Percentiles rank a stretch among this genome's conserved stretches.
phyloP scores from a whole-genome alignment of 2,113 vertebrate species.

The Columba janthina region DNA sequence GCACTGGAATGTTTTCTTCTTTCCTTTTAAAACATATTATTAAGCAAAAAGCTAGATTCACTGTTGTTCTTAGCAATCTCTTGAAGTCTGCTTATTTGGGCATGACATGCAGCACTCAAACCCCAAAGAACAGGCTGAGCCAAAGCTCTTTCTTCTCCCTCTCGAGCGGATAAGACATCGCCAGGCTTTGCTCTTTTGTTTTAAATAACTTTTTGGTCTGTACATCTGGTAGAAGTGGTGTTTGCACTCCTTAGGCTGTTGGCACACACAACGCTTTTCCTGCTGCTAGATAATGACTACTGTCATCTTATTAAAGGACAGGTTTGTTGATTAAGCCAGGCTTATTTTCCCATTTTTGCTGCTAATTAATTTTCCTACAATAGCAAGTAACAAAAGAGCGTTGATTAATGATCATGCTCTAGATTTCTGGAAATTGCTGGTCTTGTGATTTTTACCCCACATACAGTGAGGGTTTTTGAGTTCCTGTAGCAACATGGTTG shows the following conservation, averaged over 20 bases:
- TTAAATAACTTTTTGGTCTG: neutral
- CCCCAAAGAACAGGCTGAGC: neutral
- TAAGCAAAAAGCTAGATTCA: constrained; percentile 81
- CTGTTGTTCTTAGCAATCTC: constrained; percentile 76
- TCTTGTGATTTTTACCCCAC: neutral
- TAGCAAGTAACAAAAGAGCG: neutral
- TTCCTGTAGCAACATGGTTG: neutral
- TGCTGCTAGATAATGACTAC: neutral
- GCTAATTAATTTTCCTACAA: neutral
- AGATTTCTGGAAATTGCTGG: neutral
- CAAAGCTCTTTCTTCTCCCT: constrained; percentile 10
- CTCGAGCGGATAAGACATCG: neutral
- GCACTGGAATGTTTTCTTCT: constrained; percentile 71
- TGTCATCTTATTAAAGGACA: neutral
- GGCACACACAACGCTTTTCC: neutral
- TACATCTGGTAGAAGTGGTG: neutral
- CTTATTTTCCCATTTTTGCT: neutral
- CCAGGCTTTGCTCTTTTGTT: neutral
- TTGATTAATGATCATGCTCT: neutral
- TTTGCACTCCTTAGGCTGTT: neutral
- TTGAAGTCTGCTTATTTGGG: constrained; percentile 63
- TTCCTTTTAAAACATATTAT: constrained; percentile 77
- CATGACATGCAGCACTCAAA: constrained; percentile 17
- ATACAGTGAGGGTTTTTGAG: fast-evolving
- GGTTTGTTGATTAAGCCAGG: neutral